Percentiles rank a stretch among this genome's conserved stretches.
Conservation (phyloP, 2,113 vertebrate species). For the Anhinga anhinga region DNA sequence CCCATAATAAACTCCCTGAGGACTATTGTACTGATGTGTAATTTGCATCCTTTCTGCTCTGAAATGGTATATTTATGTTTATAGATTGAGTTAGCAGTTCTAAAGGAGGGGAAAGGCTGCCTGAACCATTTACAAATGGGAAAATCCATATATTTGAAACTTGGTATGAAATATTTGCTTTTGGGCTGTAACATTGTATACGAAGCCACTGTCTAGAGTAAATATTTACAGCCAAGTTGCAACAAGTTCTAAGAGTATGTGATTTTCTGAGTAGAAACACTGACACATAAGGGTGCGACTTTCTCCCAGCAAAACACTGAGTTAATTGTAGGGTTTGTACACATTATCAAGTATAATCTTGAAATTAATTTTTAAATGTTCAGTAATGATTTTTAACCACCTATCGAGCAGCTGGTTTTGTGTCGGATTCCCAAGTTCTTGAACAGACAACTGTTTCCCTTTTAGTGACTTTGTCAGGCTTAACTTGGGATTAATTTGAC, state of each 20-base stretch:
- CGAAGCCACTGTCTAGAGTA: conserved; percentile 35
- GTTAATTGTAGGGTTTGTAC: conserved; percentile 63
- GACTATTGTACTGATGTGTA: conserved; percentile 2
- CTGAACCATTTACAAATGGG: conserved; percentile 59
- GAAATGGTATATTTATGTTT: conserved; percentile 46
- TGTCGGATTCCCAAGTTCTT: conserved; percentile 28
- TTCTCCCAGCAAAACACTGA: not conserved
- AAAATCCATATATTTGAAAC: conserved; percentile 65
- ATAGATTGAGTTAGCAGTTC: conserved; percentile 60
- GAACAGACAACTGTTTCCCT: conserved; percentile 57
- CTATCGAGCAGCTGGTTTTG: conserved; percentile 51
- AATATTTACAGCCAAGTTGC: conserved; percentile 73
- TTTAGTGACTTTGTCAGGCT: conserved; percentile 68
- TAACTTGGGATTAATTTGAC: conserved; percentile 70
- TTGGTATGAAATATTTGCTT: conserved; percentile 60
- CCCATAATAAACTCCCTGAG: conserved; percentile 37
- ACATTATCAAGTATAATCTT: conserved; percentile 25
- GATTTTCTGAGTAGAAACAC: conserved; percentile 40
- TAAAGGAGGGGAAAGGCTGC: conserved; percentile 30
- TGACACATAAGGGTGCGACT: conserved; percentile 12
- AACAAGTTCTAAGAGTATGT: conserved; percentile 61
- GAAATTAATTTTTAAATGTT: conserved; percentile 55
- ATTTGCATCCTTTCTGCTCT: conserved; percentile 45
- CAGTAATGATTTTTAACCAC: conserved; percentile 20
- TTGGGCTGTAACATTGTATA: conserved; percentile 41